phyloP scores from a whole-genome alignment of 2,113 vertebrate genomes.

The Mesitornis unicolor region DNA sequence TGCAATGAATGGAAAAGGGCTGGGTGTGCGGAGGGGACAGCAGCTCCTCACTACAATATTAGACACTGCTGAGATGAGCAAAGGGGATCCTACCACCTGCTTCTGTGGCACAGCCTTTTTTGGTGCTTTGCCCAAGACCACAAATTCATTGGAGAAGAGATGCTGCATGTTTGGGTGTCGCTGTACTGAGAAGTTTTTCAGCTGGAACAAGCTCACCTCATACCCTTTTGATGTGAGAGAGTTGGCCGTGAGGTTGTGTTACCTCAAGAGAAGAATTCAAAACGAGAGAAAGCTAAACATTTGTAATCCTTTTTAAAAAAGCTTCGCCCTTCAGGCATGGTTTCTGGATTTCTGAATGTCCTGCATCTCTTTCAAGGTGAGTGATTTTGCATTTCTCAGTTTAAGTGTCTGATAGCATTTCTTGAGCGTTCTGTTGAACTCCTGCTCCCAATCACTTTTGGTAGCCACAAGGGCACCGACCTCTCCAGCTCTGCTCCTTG shows the following conservation, averaged over 20 bases:
- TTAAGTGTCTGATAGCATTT: neutral
- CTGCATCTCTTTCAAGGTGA: neutral
- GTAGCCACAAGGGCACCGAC: neutral
- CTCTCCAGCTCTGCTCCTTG: neutral
- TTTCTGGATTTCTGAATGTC: neutral
- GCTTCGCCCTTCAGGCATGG: neutral
- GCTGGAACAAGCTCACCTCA: neutral
- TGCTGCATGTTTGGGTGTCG: neutral
- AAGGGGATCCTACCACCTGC: neutral
- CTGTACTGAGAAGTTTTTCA: neutral
- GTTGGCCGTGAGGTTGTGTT: neutral
- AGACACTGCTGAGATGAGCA: neutral
- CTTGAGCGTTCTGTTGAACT: neutral
- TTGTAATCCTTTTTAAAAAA: neutral
- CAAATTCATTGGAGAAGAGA: neutral
- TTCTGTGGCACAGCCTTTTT: neutral
- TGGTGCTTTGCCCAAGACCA: neutral
- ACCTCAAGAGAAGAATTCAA: neutral
- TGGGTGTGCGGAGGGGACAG: neutral
- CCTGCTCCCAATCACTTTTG: neutral
- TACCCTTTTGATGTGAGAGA: neutral
- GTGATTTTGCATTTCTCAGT: neutral
- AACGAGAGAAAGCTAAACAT: neutral
- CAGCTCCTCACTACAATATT: neutral
- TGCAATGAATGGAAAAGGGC: neutral